Percentiles rank a stretch among this genome's conserved stretches.
These are phyloP conservation scores for Planococcus citri DNA, from an alignment of 1,140 invertebrate genomes.

Conservation along the genomic window DNA sequence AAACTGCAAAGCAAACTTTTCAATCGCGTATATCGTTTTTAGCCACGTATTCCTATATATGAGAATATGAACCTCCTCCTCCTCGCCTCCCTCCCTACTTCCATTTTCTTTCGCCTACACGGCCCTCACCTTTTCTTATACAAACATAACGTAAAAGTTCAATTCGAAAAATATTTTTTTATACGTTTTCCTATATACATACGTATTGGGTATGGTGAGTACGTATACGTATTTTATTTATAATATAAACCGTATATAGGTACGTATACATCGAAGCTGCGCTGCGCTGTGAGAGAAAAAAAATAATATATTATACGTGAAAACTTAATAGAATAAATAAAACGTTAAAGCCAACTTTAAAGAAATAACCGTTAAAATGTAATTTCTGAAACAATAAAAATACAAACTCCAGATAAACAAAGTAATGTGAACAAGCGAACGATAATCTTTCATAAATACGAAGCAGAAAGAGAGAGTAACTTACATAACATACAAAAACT, in stretches of 20 bases:
- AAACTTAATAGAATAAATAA: constrained; percentile 4
- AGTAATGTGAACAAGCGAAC: neutral
- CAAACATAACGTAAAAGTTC: neutral
- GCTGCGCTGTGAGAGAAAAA: neutral
- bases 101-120: too few species aligned
- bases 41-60: too few species aligned
- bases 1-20: too few species aligned
- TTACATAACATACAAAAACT: neutral
- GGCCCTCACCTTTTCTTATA: neutral
- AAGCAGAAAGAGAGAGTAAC: neutral
- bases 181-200: too few species aligned
- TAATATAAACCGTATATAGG: too few species aligned
- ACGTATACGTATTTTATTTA: too few species aligned
- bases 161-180: constrained; percentile 4
- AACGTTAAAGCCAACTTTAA: neutral
- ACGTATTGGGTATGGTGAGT: too few species aligned
- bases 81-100: too few species aligned
- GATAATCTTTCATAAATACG: constrained; percentile 3
- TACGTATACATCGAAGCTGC: neutral
- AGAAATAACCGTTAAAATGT: constrained; percentile 7
- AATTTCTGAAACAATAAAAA: neutral
- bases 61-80: too few species aligned
- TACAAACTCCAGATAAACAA: neutral
- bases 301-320: neutral
- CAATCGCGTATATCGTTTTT: too few species aligned